Evolutionary conservation across 2,113 vertebrate species (phyloP).

Genomic region (Tetrao urogallus): DNA sequence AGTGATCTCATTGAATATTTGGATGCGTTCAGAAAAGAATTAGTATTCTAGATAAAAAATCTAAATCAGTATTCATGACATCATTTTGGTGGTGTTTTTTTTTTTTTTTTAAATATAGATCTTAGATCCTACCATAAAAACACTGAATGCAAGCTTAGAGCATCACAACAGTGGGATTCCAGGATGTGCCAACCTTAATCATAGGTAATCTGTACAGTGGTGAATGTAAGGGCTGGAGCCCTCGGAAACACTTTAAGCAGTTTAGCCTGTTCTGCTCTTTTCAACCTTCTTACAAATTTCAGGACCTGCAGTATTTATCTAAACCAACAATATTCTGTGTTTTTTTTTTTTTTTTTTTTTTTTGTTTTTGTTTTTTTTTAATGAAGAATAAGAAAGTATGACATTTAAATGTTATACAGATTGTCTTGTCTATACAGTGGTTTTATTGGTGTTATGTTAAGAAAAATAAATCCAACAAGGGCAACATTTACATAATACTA

Average conservation of each 20-base stretch:
- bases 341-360: no score
- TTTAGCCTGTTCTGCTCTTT: neutral
- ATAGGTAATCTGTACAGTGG: neutral
- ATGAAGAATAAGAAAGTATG: neutral
- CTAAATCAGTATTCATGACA: neutral
- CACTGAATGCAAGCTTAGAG: neutral
- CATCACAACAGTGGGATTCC: neutral
- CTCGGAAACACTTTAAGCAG: neutral
- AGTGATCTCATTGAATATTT: neutral
- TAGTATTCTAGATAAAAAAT: neutral
- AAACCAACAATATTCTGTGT: neutral
- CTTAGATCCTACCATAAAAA: neutral
- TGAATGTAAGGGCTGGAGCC: neutral
- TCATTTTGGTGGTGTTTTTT: no score
- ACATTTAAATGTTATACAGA: neutral
- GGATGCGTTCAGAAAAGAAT: neutral
- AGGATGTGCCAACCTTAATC: neutral
- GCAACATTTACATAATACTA: neutral
- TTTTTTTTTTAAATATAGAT: neutral
- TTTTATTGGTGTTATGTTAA: neutral
- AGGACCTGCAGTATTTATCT: neutral
- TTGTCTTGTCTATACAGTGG: neutral
- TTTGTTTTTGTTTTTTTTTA: no score
- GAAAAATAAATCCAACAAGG: neutral
- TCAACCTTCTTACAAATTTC: neutral